These are phyloP conservation scores for Chironomus tepperi DNA, from an alignment of 1,140 invertebrate genomes.

Conservation along the genomic window DNA sequence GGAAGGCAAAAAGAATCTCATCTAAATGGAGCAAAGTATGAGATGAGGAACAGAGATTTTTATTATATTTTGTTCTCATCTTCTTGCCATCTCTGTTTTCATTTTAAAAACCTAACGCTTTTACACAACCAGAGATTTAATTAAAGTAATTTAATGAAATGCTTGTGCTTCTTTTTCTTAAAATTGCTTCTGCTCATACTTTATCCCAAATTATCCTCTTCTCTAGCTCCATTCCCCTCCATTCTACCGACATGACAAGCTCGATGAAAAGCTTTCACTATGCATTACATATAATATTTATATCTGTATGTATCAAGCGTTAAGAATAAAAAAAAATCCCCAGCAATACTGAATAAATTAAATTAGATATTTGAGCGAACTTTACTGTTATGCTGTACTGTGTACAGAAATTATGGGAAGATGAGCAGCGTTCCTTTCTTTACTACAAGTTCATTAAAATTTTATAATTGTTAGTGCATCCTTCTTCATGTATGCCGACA, in stretches of 20 bases:
- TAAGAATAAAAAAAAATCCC: not conserved
- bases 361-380: not conserved
- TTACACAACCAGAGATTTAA: conserved; percentile 2
- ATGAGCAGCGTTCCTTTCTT: not conserved
- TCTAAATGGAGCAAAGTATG: too few relatives aligned
- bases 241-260: not conserved
- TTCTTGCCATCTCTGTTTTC: too few relatives aligned
- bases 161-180: not conserved
- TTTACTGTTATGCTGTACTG: not conserved
- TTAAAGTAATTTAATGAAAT: conserved; percentile 10
- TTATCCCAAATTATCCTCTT: not conserved
- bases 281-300: conserved; percentile 9
- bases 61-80: too few relatives aligned
- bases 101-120: not conserved
- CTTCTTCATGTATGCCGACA: not conserved
- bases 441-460: not conserved
- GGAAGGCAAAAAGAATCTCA: too few relatives aligned
- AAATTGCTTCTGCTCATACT: conserved; percentile 1
- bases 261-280: conserved; percentile 3
- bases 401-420: not conserved
- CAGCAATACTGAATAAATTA: not conserved
- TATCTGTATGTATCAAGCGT: not conserved
- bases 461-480: conserved; percentile 2
- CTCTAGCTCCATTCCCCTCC: not conserved
- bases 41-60: too few relatives aligned